phyloP scores from a whole-genome alignment of 2,888 invertebrate genomes.

The Orchestes rusci region DNA sequence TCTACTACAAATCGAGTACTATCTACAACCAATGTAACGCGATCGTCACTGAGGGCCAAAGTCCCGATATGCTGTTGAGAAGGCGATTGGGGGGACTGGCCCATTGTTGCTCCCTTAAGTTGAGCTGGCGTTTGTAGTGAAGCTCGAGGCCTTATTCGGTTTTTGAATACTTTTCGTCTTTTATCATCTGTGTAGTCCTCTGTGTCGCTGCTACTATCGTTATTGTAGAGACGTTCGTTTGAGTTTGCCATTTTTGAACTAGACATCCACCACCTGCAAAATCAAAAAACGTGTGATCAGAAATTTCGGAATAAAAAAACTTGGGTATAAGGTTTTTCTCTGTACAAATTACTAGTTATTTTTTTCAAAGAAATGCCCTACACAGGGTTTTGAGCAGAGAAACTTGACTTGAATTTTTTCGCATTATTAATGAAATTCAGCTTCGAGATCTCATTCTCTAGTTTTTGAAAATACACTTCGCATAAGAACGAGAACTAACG shows the following conservation, averaged over 20 bases:
- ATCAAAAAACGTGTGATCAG: too few relatives aligned
- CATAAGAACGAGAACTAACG: too few relatives aligned
- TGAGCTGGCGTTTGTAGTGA: constrained; percentile 17
- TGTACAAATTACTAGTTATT: too few relatives aligned
- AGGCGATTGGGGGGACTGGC: constrained; percentile 9
- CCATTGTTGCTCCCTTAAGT: constrained; percentile 10
- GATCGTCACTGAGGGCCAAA: constrained; percentile 54
- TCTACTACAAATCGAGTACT: constrained; percentile 88
- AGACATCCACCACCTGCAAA: too few relatives aligned
- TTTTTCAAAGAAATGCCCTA: too few relatives aligned
- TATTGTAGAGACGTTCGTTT: constrained; percentile 40
- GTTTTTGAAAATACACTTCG: too few relatives aligned
- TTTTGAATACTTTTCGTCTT: constrained; percentile 55
- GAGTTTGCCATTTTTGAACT: constrained; percentile 43
- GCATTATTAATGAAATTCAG: too few relatives aligned
- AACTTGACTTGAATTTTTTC: too few relatives aligned
- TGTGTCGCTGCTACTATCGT: constrained; percentile 76
- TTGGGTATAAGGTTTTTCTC: too few relatives aligned
- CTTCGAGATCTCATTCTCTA: too few relatives aligned
- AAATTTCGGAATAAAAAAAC: too few relatives aligned
- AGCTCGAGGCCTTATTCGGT: constrained; percentile 53
- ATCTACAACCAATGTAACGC: constrained; percentile 92
- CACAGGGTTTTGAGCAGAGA: too few relatives aligned
- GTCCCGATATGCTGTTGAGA: constrained; percentile 21
- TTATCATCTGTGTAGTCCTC: constrained; percentile 75